Percentiles rank a stretch among this genome's conserved stretches.
These are phyloP conservation scores for Macheiramphus alcinus DNA, from an alignment of 2,113 vertebrate species.

Conservation along the genomic window DNA sequence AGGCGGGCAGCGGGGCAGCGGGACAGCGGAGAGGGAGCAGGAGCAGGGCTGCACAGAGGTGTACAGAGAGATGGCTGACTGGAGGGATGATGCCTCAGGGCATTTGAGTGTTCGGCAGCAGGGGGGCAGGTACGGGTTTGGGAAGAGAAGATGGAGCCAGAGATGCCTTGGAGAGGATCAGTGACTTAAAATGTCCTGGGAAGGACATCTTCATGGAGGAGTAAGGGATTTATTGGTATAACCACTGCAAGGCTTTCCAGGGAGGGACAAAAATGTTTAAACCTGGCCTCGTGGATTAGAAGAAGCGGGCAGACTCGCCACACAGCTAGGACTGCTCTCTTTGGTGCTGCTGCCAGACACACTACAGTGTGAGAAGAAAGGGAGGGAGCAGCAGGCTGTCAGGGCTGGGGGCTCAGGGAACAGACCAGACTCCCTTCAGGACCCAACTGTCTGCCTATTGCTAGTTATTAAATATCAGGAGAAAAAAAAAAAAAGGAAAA, in stretches of 20 bases:
- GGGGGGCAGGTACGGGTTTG: not conserved
- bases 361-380: not conserved
- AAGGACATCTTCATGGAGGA: slow-evolving; percentile 5
- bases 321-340: not conserved
- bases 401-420: not conserved
- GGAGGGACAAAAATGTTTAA: slow-evolving; percentile 59
- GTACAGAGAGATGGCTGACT: not conserved
- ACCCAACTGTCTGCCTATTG: slow-evolving; percentile 7
- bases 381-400: not conserved
- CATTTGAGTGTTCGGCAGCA: not conserved
- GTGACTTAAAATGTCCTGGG: not conserved
- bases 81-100: not conserved
- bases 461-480: slow-evolving; percentile 53
- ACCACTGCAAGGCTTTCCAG: slow-evolving; percentile 10
- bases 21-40: not conserved
- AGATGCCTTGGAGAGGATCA: slow-evolving; percentile 8
- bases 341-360: not conserved
- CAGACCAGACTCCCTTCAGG: not conserved
- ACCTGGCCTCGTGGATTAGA: slow-evolving; percentile 27
- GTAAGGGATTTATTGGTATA: slow-evolving; percentile 13
- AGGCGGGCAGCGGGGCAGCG: not conserved
- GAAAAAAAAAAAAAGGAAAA: not conserved
- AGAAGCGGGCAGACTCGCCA: not conserved
- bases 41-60: not conserved
- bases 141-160: not conserved